A percentile compares a stretch with the other conserved stretches of the same genome.
Evolutionary conservation across 2,888 invertebrate species (phyloP).

Genomic region (Tenthredo mesomela): DNA sequence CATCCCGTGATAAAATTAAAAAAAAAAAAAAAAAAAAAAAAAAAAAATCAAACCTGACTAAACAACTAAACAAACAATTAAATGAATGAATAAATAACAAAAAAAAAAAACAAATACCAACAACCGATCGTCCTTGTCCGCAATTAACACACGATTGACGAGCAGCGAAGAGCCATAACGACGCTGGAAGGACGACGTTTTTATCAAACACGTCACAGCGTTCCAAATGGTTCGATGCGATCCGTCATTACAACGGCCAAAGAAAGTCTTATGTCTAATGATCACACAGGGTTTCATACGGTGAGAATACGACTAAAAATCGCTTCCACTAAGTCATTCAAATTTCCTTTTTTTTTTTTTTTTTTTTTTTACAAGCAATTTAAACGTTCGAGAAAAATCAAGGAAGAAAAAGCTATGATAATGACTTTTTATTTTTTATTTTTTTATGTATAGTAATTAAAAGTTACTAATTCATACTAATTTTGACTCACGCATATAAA

Average conservation of each 20-base stretch:
- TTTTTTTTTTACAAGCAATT: neutral
- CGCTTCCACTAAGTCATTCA: neutral
- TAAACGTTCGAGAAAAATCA: too few relatives aligned
- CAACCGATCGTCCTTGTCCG: neutral
- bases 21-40: neutral
- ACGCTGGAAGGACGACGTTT: conserved; percentile 43
- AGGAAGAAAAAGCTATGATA: too few relatives aligned
- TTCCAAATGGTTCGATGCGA: conserved; percentile 46
- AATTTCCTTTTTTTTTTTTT: neutral
- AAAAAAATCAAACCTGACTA: neutral
- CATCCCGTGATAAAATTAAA: conserved; percentile 19
- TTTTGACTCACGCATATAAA: conserved; percentile 23
- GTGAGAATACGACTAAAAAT: conserved; percentile 20
- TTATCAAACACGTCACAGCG: conserved; percentile 46
- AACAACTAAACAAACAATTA: conserved; percentile 16
- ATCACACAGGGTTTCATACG: conserved; percentile 33
- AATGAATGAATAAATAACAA: conserved; percentile 23
- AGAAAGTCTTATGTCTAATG: conserved; percentile 35
- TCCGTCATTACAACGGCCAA: conserved; percentile 26
- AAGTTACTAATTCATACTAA: conserved; percentile 25
- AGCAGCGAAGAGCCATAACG: conserved; percentile 42
- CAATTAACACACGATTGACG: conserved; percentile 33
- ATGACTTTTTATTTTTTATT: neutral
- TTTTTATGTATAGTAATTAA: neutral
- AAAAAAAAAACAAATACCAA: neutral